A percentile compares a stretch with the other conserved stretches of the same genome.
Conservation (phyloP, 1,140 invertebrate species). For the Onthophagus taurus region DNA sequence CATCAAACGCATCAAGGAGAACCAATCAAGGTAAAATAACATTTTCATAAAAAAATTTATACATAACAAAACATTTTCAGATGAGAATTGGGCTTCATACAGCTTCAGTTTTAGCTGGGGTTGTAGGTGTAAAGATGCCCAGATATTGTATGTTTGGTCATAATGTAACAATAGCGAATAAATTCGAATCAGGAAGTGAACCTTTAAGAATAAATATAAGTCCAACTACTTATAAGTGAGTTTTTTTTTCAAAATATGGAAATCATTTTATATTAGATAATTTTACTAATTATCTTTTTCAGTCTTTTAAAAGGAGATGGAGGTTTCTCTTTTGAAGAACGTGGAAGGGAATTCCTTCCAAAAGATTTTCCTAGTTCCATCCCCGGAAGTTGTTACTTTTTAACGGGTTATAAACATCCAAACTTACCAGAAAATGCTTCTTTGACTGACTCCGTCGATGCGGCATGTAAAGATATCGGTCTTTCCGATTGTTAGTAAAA, state of each 20-base stretch:
- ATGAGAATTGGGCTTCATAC: conserved; percentile 92
- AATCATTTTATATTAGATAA: not conserved
- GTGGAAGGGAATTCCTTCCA: conserved; percentile 69
- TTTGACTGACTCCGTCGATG: conserved; percentile 57
- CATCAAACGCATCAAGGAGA: conserved; percentile 85
- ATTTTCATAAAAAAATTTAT: not conserved
- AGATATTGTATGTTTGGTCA: conserved; percentile 87
- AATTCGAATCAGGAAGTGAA: conserved; percentile 89
- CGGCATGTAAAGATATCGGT: conserved; percentile 34
- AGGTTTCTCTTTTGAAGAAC: conserved; percentile 67
- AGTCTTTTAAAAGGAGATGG: conserved; percentile 53
- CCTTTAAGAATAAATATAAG: conserved; percentile 85
- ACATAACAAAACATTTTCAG: conserved; percentile 48
- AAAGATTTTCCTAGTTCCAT: conserved; percentile 73
- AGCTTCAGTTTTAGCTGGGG: conserved; percentile 77
- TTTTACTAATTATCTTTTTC: no score
- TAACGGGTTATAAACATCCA: conserved; percentile 69
- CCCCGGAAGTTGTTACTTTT: conserved; percentile 76
- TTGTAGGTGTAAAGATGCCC: conserved; percentile 86
- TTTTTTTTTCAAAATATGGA: conserved; percentile 17
- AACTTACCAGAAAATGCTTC: conserved; percentile 45
- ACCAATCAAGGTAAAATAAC: conserved; percentile 65
- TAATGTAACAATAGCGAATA: conserved; percentile 89
- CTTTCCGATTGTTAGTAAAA: no score
- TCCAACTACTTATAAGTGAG: conserved; percentile 85